Percentiles rank a stretch among this genome's conserved stretches.
Evolutionary conservation across 2,797 vertebrate species (phyloP).

Genomic region (Lepilemur ruficaudatus): DNA sequence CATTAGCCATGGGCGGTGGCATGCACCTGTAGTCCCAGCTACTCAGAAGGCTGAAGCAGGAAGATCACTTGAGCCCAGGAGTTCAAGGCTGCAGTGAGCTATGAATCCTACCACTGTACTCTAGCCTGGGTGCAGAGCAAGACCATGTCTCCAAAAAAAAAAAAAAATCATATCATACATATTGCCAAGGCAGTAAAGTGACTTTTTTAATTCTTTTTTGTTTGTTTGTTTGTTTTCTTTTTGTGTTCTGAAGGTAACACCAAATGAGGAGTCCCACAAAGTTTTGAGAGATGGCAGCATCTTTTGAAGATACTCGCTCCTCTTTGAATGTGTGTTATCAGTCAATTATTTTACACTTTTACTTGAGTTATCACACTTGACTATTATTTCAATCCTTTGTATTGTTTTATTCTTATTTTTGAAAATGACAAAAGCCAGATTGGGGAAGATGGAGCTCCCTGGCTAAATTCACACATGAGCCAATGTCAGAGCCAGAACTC

Average conservation of each 20-base stretch:
- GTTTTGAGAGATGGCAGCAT: not conserved
- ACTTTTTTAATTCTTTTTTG: not conserved
- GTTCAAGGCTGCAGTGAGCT: not conserved
- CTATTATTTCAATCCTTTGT: not conserved
- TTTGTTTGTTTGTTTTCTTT: no score
- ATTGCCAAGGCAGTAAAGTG: conserved; percentile 4
- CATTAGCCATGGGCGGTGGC: not conserved
- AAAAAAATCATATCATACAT: not conserved
- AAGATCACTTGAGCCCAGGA: not conserved
- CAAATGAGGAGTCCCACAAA: no score
- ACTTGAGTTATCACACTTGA: not conserved
- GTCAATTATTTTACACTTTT: not conserved
- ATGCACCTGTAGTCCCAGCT: not conserved
- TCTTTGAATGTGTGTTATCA: not conserved
- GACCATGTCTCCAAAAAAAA: not conserved
- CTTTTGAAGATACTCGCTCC: not conserved
- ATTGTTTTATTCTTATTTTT: not conserved
- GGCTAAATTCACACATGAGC: not conserved
- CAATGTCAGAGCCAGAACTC: not conserved
- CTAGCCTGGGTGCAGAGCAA: not conserved
- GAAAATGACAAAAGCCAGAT: not conserved
- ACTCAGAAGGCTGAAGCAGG: not conserved
- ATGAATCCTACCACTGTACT: not conserved
- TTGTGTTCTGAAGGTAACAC: no score
- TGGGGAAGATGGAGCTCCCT: not conserved